These are phyloP conservation scores for Sturmia bella DNA, from an alignment of 2,888 invertebrate genomes.

Conservation along the genomic window DNA sequence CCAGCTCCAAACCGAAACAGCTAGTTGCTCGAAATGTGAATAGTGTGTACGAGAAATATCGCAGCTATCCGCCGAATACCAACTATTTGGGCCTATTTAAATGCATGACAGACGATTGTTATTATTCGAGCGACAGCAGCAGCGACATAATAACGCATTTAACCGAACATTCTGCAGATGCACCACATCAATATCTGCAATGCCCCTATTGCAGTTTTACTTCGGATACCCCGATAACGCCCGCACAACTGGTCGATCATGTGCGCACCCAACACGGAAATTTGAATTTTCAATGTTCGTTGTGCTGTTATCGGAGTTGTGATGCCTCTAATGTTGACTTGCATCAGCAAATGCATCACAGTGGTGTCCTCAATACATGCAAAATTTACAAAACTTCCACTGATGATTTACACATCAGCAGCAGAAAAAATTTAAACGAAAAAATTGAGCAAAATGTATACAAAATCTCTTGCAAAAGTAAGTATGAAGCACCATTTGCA, in stretches of 20 bases:
- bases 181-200: slow-evolving; percentile 55
- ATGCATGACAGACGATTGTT: slow-evolving; percentile 72
- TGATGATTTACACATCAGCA: not conserved
- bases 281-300: slow-evolving; percentile 70
- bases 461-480: slow-evolving; percentile 36
- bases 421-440: slow-evolving; percentile 1
- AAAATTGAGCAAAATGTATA: slow-evolving; percentile 54
- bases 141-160: slow-evolving; percentile 70
- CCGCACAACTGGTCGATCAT: slow-evolving; percentile 62
- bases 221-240: not conserved
- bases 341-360: slow-evolving; percentile 66
- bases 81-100: slow-evolving; percentile 73
- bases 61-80: slow-evolving; percentile 61
- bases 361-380: not conserved
- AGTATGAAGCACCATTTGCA: not conserved
- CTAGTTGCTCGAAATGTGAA: not conserved
- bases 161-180: slow-evolving; percentile 56
- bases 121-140: slow-evolving; percentile 71
- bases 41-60: slow-evolving; percentile 62
- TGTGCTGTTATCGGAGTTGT: slow-evolving; percentile 71
- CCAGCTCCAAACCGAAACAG: not conserved
- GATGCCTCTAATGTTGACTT: slow-evolving; percentile 62
- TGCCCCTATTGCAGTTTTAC: slow-evolving; percentile 70
- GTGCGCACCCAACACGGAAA: slow-evolving; percentile 57
- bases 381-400: slow-evolving; percentile 64